Percentiles rank a stretch among this genome's conserved stretches.
Conservation (phyloP, 1,140 invertebrate genomes). For the Panonychus citri region DNA sequence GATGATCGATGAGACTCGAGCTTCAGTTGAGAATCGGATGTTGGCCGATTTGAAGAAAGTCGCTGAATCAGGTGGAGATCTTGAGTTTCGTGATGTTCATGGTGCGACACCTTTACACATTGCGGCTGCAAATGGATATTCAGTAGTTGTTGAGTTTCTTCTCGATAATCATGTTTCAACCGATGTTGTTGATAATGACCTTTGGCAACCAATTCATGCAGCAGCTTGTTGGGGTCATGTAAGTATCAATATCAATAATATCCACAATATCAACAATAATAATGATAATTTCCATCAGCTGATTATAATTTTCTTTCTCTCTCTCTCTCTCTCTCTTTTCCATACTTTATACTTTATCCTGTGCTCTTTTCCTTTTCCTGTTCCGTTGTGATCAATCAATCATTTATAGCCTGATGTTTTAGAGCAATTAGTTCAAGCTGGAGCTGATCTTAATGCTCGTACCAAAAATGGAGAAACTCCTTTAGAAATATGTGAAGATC, state of each 20-base stretch:
- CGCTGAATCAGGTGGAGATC: slow-evolving; percentile 42
- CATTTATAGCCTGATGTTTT: slow-evolving; percentile 80
- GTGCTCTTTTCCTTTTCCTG: no score
- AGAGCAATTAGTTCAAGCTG: slow-evolving; percentile 77
- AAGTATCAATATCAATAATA: slow-evolving; percentile 30
- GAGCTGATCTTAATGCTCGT: slow-evolving; percentile 85
- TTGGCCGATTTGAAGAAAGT: slow-evolving; percentile 53
- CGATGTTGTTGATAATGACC: slow-evolving; percentile 73
- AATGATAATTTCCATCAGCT: background rate
- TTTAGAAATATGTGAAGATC: slow-evolving; percentile 86
- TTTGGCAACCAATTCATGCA: slow-evolving; percentile 85
- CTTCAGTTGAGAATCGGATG: slow-evolving; percentile 75
- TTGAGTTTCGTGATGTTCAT: slow-evolving; percentile 63
- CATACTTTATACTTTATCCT: background rate
- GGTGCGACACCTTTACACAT: slow-evolving; percentile 85
- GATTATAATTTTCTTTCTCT: background rate
- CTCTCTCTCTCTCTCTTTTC: background rate
- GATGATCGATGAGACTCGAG: slow-evolving; percentile 79
- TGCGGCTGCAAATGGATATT: slow-evolving; percentile 89
- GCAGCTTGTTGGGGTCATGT: slow-evolving; percentile 97
- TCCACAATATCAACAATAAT: no score
- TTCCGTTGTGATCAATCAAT: no score
- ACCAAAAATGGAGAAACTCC: slow-evolving; percentile 92
- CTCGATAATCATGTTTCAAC: slow-evolving; percentile 73
- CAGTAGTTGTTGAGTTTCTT: slow-evolving; percentile 80